These are phyloP conservation scores for Pandemis corylana DNA, from an alignment of 2,888 invertebrate species.

Conservation along the genomic window DNA sequence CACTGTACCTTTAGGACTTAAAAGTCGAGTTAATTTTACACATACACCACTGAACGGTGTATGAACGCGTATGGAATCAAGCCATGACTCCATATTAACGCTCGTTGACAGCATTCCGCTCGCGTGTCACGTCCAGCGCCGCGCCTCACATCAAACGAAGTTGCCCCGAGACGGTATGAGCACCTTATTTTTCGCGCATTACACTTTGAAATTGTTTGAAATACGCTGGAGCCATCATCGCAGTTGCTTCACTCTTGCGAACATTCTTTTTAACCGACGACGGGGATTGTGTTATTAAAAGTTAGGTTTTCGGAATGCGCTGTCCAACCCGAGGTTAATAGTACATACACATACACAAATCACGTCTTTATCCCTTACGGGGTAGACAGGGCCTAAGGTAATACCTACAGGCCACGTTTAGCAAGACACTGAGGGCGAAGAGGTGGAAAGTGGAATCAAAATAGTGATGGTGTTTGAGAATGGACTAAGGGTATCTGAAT, in stretches of 20 bases:
- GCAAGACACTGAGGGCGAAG: no score
- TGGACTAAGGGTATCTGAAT: no score
- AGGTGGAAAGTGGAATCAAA: no score
- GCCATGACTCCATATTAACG: background rate
- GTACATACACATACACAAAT: no score
- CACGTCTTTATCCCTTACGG: no score
- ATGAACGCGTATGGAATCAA: background rate
- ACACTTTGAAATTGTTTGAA: conserved; percentile 81
- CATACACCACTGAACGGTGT: background rate
- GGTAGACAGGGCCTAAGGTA: no score
- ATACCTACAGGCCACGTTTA: no score
- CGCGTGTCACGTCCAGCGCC: conserved; percentile 49
- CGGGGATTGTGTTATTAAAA: background rate
- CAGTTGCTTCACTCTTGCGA: conserved; percentile 59
- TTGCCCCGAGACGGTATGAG: conserved; percentile 58
- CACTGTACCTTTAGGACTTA: no score
- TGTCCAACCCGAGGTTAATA: no score
- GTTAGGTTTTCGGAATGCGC: background rate
- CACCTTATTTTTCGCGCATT: conserved; percentile 82
- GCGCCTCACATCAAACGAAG: conserved; percentile 45
- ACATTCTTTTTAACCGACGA: background rate
- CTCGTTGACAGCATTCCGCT: conserved; percentile 4
- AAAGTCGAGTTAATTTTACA: background rate
- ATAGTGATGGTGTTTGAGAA: no score
- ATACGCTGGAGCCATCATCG: conserved; percentile 72